Evolutionary conservation across 2,888 invertebrate genomes (phyloP), one percentile per base, ranked within the genome.

Genomic region (Callyntrura sp.): DNA sequence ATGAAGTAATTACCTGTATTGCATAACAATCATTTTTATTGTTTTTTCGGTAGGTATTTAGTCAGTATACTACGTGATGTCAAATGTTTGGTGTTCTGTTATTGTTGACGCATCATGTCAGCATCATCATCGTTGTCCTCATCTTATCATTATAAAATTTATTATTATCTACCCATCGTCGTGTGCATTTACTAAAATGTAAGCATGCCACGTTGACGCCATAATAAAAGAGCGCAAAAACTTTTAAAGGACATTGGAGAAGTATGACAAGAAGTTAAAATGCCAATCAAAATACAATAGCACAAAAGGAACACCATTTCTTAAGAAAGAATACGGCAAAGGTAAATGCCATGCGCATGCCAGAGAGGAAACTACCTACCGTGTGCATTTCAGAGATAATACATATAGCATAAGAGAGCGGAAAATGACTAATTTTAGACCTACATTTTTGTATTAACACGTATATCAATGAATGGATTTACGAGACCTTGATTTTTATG

Each of bases 1-100:
- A 70, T 70, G 68, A 78, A 65, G 86, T 86, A 86, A 86, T 86
- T 86, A 86, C 86, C 79, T 86, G 86, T 79, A 57, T 86, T 86
- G 86, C 86, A 86, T 86, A 79, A 86, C 51, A 79, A 86, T 68
- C n/a, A 20, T 28, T 55, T 79, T 79, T 70, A 70, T 70, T 70
- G 70, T 70, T 70, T 70, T 35, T 62, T 35, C 17, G 17, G 43
- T 70, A 70, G 70, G 70, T 17, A 70, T 68, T 68, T 68, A 70
- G 45, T 45, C 12, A 68, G 65, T n/a, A 8, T n/a, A 20, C 60
- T n/a, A 14, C 6, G n/a, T 4, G 6, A 23, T 65, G 14, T 5
- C 8, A 45, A 17, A 43, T 51, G 43, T 51, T n/a, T 78, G 55
- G 0, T 51, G 78, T 57, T 57, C 20, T 55, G 23, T 55, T 76